Percentiles rank a stretch among this genome's conserved stretches.
phyloP scores from a whole-genome alignment of 2,113 vertebrate species.

The Ceyx cyanopectus region DNA sequence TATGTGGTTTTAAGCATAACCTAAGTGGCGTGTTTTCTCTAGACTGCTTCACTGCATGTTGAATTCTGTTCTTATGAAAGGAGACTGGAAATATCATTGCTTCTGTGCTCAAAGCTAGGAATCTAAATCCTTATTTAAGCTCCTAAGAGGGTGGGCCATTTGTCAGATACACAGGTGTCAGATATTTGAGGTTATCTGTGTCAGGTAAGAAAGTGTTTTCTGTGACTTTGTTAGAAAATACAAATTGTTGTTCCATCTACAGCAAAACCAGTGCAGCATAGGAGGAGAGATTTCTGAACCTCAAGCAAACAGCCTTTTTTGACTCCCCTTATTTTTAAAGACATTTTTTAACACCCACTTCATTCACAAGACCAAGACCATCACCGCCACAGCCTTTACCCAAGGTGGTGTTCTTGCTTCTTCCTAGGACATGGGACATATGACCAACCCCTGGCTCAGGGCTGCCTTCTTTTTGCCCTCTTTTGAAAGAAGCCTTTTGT shows the following conservation, averaged over 20 bases:
- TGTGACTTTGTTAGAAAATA: not conserved
- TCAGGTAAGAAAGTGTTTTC: not conserved
- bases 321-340: not conserved
- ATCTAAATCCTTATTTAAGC: not conserved
- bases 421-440: not conserved
- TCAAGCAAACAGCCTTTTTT: not conserved
- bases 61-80: not conserved
- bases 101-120: not conserved
- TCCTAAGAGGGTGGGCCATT: not conserved
- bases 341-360: not conserved
- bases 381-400: not conserved
- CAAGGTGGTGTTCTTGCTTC: not conserved
- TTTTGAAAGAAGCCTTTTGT: not conserved
- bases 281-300: not conserved
- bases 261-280: not conserved
- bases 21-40: not conserved
- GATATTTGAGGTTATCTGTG: not conserved
- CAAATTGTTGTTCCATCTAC: not conserved
- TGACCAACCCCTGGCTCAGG: not conserved
- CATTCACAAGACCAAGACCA: accelerated
- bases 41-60: not conserved
- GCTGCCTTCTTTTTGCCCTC: not conserved
- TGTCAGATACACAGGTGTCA: accelerated
- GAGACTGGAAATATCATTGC: not conserved
- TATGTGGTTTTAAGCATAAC: slow-evolving; percentile 15